Percentiles rank a stretch among this genome's conserved stretches.
These are phyloP conservation scores for Oxytorus armatus DNA, from an alignment of 2,888 invertebrate species.

Conservation along the genomic window DNA sequence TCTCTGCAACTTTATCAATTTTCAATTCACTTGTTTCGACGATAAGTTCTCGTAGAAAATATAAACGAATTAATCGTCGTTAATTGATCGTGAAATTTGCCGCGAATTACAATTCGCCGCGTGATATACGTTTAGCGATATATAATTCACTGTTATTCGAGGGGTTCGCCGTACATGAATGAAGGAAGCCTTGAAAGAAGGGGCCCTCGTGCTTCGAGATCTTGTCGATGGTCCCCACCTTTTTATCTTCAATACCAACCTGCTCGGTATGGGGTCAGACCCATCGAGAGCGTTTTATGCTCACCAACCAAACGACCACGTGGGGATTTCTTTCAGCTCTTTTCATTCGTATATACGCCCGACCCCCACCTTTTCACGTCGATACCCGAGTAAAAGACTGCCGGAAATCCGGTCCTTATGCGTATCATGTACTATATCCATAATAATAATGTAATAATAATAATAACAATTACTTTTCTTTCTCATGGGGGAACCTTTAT, in stretches of 20 bases:
- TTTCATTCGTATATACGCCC: conserved; percentile 61
- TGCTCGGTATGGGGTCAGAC: conserved; percentile 55
- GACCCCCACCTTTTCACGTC: conserved; percentile 44
- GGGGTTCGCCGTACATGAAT: conserved; percentile 74
- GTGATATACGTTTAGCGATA: conserved; percentile 9
- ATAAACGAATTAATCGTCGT: neutral
- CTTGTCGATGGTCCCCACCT: conserved; percentile 73
- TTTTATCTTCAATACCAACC: conserved; percentile 64
- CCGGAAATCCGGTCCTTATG: conserved; percentile 68
- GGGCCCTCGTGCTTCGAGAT: conserved; percentile 55
- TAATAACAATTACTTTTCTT: no score
- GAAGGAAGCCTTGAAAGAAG: conserved; percentile 68
- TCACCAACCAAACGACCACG: conserved; percentile 33
- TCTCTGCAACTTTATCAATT: neutral
- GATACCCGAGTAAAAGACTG: conserved; percentile 74
- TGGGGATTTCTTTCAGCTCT: conserved; percentile 41
- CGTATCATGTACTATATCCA: conserved; percentile 8
- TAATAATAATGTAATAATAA: no score
- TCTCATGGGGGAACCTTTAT: no score
- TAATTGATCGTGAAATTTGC: neutral
- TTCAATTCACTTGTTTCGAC: no score
- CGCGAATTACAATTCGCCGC: neutral
- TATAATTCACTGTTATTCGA: conserved; percentile 58
- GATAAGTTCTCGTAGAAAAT: no score
- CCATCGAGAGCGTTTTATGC: conserved; percentile 37